Base-by-base conservation (phyloP, 2,888 invertebrate genomes). In the Tinea pellionella region DNA sequence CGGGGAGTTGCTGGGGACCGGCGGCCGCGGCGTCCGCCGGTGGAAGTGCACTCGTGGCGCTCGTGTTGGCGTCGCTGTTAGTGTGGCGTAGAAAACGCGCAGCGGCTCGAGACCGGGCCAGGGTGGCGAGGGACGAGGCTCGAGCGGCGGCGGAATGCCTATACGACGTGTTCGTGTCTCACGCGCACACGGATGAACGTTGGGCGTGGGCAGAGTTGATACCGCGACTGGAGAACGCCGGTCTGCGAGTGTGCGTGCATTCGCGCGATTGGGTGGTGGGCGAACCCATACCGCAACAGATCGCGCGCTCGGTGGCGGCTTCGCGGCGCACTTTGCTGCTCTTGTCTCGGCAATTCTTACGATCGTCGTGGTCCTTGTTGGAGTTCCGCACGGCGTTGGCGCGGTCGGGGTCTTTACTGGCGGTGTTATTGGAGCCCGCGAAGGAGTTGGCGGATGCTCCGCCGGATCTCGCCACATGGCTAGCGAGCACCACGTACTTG, bases 141-240 rank as follows among this genome's bases (percentile, higher is more conserved):
- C 63, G 68, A n/a, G 63, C 30, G 59, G 61, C 59, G 63, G 69
- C 4, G 62, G 64, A 2, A 24, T 63, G 0, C 63, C 64, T 69
- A 41, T 94, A 91, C 74, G 94, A 96, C 74, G 95, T 93, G 0
- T 96, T 96, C 74, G 88, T 96, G 64, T 94, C 94, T 66, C 95
- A 92, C 73, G 92, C 94, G 2, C 92, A 94, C 71, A 89, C 90
- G 70, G 95, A 96, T 73, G 92, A 92, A 68, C 89, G 89, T 1
- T 92, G 93, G 68, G 90, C 94, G 11, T 80, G 89, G 0, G 89
- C 91, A 18, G 83, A 90, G 64, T 73, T 95, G 62, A 86, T 93
- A 53, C 89, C 92, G 0, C 89, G 89, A 57, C 79, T 95, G 61
- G 94, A 94, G 74, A 15, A 2, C n/a, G 78, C 76, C 61, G 91